Conservation (phyloP, 2,888 invertebrate species). For the Desoria tigrina region DNA sequence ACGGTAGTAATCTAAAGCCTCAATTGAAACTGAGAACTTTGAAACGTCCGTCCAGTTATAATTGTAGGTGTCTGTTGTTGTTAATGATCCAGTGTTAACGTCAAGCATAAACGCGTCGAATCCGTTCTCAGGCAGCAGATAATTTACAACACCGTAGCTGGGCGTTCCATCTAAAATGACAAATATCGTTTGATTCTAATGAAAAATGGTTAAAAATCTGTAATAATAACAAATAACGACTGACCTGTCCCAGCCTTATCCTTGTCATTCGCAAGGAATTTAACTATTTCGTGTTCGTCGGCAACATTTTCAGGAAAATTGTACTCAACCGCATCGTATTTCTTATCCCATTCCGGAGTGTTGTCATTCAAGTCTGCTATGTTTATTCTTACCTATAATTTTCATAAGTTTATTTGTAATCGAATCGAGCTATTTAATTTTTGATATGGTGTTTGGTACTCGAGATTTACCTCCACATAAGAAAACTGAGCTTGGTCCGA, state of each 20-base stretch:
- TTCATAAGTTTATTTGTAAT: too few relatives aligned
- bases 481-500: too few relatives aligned
- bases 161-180: neutral
- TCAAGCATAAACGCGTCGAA: constrained; percentile 17
- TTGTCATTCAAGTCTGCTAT: constrained; percentile 31
- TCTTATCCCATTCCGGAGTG: neutral
- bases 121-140: constrained; percentile 14
- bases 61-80: neutral
- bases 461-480: too few relatives aligned
- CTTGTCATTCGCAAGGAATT: constrained; percentile 28
- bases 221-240: too few relatives aligned
- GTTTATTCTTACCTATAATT: too few relatives aligned
- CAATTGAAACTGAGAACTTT: constrained; percentile 14
- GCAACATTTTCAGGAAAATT: constrained; percentile 5
- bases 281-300: neutral
- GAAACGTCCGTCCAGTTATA: constrained; percentile 22
- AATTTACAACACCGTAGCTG: constrained; percentile 29
- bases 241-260: too few relatives aligned
- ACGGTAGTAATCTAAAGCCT: constrained; percentile 32
- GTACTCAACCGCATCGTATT: neutral
- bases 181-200: neutral
- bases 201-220: too few relatives aligned
- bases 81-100: constrained; percentile 16
- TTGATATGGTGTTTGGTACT: too few relatives aligned
- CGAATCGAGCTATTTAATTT: too few relatives aligned